Conservation (phyloP, 2,113 vertebrate species). For the Varanus salvator region DNA sequence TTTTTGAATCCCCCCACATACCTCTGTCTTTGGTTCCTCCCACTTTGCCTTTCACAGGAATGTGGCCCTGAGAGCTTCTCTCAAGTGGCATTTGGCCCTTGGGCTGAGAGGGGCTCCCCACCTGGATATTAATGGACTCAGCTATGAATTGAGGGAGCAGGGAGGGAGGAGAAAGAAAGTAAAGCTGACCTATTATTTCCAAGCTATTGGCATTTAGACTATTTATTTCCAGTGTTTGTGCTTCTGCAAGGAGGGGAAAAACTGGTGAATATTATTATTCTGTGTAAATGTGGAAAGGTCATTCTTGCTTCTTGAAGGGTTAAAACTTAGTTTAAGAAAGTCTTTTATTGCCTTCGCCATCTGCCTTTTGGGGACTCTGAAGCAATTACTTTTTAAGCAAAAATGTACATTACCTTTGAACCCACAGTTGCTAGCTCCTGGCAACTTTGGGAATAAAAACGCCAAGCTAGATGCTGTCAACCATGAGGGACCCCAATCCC, state of each 20-base stretch:
- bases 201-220: constrained; percentile 43
- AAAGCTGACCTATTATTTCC: neutral
- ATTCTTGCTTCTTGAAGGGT: constrained; percentile 6
- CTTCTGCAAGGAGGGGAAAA: constrained; percentile 6
- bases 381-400: constrained; percentile 48
- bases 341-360: constrained; percentile 20
- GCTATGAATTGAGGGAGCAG: neutral
- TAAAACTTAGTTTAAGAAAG: constrained; percentile 56
- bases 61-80: too few species aligned
- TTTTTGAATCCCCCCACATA: too few species aligned
- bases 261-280: constrained; percentile 36
- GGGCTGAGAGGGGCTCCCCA: too few species aligned
- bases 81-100: too few species aligned
- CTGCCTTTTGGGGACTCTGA: constrained; percentile 39
- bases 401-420: constrained; percentile 40
- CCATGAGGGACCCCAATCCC: neutral
- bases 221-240: constrained; percentile 52
- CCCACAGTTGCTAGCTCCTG: neutral
- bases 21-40: neutral
- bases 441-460: constrained; percentile 15
- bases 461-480: neutral
- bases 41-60: too few species aligned
- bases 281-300: constrained; percentile 28
- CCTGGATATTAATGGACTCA: neutral
- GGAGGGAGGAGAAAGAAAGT: constrained; percentile 2